Percentiles rank a stretch among this genome's conserved stretches.
Conservation (phyloP, 2,113 vertebrate genomes). For the Nerophis ophidion region DNA sequence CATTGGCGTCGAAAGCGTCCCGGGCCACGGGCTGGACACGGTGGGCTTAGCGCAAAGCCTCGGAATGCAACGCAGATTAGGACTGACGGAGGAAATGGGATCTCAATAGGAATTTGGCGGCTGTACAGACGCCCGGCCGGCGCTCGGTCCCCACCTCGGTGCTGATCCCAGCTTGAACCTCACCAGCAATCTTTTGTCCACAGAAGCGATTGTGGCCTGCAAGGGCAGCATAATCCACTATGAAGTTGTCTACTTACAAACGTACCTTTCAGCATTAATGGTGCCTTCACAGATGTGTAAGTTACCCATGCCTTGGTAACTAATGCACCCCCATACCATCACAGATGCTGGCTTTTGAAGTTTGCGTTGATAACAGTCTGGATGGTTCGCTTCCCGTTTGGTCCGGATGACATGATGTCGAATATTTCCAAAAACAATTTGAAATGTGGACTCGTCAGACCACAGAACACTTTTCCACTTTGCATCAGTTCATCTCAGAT, state of each 20-base stretch:
- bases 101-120: conserved; percentile 66
- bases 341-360: too few relatives aligned
- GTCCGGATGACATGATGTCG: too few relatives aligned
- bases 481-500: too few relatives aligned
- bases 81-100: conserved; percentile 58
- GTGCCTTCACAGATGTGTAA: too few relatives aligned
- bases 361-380: too few relatives aligned
- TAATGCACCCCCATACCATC: too few relatives aligned
- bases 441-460: too few relatives aligned
- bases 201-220: conserved; percentile 1
- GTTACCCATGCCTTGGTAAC: too few relatives aligned
- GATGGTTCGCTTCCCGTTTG: too few relatives aligned
- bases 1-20: conserved; percentile 25
- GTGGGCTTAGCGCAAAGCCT: conserved; percentile 43
- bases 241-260: conserved; percentile 1
- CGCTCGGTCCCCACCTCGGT: conserved; percentile 27
- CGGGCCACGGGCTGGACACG: conserved; percentile 41
- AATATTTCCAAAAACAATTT: too few relatives aligned
- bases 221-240: not conserved
- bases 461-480: too few relatives aligned
- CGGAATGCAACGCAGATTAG: conserved; percentile 65
- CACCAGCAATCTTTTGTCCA: conserved; percentile 9
- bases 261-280: too few relatives aligned
- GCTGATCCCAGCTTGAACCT: conserved; percentile 34
- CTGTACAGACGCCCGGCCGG: conserved; percentile 30